These are phyloP conservation scores for Pachymerium ferrugineum DNA, from an alignment of 2,888 invertebrate species.

Conservation along the genomic window DNA sequence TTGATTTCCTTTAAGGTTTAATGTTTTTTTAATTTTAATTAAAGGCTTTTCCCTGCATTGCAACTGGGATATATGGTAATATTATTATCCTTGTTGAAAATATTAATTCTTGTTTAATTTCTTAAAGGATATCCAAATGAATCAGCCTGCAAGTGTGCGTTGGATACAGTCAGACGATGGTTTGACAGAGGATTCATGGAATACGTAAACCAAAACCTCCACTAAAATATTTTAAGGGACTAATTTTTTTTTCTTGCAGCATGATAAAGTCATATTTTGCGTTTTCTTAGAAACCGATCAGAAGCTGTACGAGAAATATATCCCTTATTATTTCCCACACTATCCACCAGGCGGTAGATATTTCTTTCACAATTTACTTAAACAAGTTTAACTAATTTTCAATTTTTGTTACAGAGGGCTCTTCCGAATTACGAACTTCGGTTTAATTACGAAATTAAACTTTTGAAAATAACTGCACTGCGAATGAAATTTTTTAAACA, in stretches of 20 bases:
- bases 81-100: conserved; percentile 23
- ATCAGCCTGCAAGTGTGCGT: conserved; percentile 68
- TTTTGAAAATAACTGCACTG: too few species aligned
- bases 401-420: too few species aligned
- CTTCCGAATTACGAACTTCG: too few species aligned
- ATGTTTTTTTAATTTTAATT: conserved; percentile 38
- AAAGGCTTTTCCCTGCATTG: conserved; percentile 78
- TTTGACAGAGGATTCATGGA: conserved; percentile 48
- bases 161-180: conserved; percentile 60
- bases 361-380: neutral
- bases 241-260: conserved; percentile 46
- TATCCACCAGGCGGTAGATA: neutral
- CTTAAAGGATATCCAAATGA: conserved; percentile 65
- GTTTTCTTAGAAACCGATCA: conserved; percentile 67
- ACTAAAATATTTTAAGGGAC: neutral
- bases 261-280: conserved; percentile 74
- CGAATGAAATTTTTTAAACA: too few species aligned
- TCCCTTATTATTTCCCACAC: conserved; percentile 71
- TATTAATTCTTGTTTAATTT: neutral
- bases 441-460: too few species aligned
- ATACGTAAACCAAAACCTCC: neutral
- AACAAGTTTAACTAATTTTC: too few species aligned
- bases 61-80: conserved; percentile 78
- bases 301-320: conserved; percentile 62
- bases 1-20: neutral